phyloP scores from a whole-genome alignment of 1,140 invertebrate genomes.

The Euschistus heros region DNA sequence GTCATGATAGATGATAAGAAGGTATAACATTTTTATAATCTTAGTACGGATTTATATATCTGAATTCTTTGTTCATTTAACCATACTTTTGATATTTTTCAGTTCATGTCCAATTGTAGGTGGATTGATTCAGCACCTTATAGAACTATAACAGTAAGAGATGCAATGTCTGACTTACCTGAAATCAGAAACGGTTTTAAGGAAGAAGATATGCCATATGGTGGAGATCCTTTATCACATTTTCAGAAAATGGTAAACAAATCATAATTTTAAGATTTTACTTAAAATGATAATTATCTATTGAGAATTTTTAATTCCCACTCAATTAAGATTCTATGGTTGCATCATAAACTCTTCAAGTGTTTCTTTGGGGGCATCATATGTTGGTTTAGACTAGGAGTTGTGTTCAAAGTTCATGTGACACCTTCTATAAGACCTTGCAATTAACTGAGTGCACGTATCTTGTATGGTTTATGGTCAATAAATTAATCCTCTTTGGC shows the following conservation, averaged over 20 bases:
- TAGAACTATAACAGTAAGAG: constrained; percentile 62
- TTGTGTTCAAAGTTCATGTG: neutral
- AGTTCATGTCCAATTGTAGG: constrained; percentile 39
- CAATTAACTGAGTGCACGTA: no score
- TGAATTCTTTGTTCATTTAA: no score
- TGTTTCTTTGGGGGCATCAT: no score
- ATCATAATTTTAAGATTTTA: neutral
- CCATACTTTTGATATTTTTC: constrained; percentile 23
- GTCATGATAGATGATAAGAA: constrained; percentile 63
- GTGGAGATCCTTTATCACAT: constrained; percentile 57
- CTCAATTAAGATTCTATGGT: no score
- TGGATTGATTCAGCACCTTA: constrained; percentile 54
- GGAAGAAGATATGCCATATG: constrained; percentile 58
- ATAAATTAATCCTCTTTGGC: no score
- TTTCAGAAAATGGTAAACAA: constrained; percentile 60
- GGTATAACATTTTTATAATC: constrained; percentile 32
- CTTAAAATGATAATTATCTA: neutral
- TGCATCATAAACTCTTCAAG: no score
- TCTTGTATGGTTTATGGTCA: no score
- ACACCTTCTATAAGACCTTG: no score
- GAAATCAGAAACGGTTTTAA: constrained; percentile 62
- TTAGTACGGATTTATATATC: no score
- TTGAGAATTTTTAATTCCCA: no score
- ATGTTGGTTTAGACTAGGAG: no score
- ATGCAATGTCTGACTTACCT: constrained; percentile 75